Evolutionary conservation across 2,797 vertebrate genomes (phyloP), one percentile per base, ranked within the genome.

Genomic region (Centropyge bicolor): DNA sequence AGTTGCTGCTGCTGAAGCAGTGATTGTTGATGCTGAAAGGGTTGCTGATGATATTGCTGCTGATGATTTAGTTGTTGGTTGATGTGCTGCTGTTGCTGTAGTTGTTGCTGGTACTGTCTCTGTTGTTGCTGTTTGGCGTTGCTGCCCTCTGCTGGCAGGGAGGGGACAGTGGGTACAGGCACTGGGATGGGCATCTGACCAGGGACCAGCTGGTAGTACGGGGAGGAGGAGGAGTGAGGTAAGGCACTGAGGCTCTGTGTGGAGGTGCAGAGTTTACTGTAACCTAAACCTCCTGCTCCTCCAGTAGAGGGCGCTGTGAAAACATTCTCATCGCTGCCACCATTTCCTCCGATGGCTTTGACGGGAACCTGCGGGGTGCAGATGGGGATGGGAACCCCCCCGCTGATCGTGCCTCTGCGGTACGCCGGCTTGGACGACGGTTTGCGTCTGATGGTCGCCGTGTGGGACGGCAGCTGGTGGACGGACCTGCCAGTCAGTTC

Each of bases 401-500:
- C 95, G 12, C 95, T 95, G 88, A 96, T 94, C 0, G 96, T 96
- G 6, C 96, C 95, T 1, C 96, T 87, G 5, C 96, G 95, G 41
- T 93, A 92, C 5, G 70, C 74, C 0, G 96, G 95, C 76, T 96
- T 97, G 76, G 95, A 95, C 5, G 95, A 96, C 0, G 96, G 96
- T 49, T 97, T 96, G 64, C 96, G 94, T 1, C 96, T 90, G 79
- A 97, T 97, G 56, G 96, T 96, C 1, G 96, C 96, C 0, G 96
- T 94, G 85, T 96, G 94, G 0, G 93, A 81, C 0, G 94, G 90
- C 8, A 89, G 82, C 9, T 87, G 91, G n/a, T 82, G 90, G 16
- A 54, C 67, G 0, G 89, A 82, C 3, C 85, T 55, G 56, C 89
- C 78, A 0, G 89, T 77, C 5, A 88, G 48, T 8, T 96, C 95